A percentile compares a stretch with the other conserved stretches of the same genome.
These are phyloP conservation scores for Chaenodraco wilsoni DNA, from an alignment of 2,797 vertebrate species.

Conservation along the genomic window DNA sequence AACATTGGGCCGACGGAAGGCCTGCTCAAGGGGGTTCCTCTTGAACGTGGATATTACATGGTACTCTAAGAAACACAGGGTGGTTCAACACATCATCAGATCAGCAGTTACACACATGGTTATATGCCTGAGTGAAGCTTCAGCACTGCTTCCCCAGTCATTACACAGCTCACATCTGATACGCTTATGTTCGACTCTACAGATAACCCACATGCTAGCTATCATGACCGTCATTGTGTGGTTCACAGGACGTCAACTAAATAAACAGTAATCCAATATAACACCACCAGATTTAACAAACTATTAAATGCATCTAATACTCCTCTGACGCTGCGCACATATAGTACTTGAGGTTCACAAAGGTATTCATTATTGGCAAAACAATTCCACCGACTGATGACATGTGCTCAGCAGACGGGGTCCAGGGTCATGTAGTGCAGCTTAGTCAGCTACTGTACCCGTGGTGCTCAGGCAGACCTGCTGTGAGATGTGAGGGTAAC, in stretches of 20 bases:
- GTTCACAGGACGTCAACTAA: neutral
- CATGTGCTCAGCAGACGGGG: neutral
- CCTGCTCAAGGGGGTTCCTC: constrained; percentile 99
- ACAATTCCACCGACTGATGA: neutral
- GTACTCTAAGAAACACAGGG: constrained; percentile 98
- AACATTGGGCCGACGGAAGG: constrained; percentile 99
- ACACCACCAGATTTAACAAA: neutral
- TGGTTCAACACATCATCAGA: constrained; percentile 76
- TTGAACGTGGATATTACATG: constrained; percentile 99
- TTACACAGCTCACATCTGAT: neutral
- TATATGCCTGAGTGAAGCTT: neutral
- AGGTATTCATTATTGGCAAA: neutral
- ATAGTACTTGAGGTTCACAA: neutral
- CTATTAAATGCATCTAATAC: neutral
- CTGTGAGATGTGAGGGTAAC: neutral
- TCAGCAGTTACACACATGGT: constrained; percentile 16
- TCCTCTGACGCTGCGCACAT: neutral
- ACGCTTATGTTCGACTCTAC: neutral
- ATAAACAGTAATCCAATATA: neutral
- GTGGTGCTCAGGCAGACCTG: too few species aligned
- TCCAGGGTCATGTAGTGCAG: neutral
- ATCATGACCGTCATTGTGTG: neutral
- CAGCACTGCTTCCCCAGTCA: neutral
- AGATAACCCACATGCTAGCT: neutral
- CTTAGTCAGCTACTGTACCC: neutral